phyloP scores from a whole-genome alignment of 2,888 invertebrate species.

The Lamproptera curius region DNA sequence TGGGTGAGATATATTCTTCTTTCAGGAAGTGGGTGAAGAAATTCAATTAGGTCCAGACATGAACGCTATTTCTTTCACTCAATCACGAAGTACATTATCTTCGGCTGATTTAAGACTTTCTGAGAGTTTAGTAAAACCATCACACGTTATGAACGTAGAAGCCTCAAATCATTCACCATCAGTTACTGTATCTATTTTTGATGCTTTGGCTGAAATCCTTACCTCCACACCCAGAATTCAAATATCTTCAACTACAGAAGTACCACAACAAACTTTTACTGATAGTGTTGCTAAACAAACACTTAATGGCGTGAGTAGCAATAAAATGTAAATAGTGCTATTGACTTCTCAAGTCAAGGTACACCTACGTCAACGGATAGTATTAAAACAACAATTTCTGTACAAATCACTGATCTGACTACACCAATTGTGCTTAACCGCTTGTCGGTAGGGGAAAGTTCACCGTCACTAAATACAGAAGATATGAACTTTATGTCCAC shows the following conservation, averaged over 20 bases:
- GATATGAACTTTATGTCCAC: constrained; percentile 46
- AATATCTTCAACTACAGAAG: constrained; percentile 61
- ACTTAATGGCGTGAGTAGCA: constrained; percentile 75
- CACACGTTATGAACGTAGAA: constrained; percentile 75
- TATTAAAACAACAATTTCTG: constrained; percentile 66
- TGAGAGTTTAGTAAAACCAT: constrained; percentile 67
- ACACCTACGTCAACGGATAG: constrained; percentile 48
- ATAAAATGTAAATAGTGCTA: constrained; percentile 70
- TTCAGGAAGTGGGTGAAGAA: constrained; percentile 78
- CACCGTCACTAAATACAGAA: constrained; percentile 57
- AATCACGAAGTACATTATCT: constrained; percentile 67
- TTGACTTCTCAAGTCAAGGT: constrained; percentile 52
- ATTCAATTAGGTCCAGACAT: constrained; percentile 72
- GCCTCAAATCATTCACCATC: constrained; percentile 76
- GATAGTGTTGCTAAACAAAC: constrained; percentile 60
- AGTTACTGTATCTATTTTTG: constrained; percentile 78
- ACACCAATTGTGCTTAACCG: constrained; percentile 72
- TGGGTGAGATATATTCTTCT: constrained; percentile 77
- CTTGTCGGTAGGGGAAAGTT: constrained; percentile 61
- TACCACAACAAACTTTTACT: constrained; percentile 52
- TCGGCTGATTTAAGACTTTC: constrained; percentile 71
- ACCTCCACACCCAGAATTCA: constrained; percentile 69
- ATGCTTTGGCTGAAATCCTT: constrained; percentile 78
- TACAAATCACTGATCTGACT: constrained; percentile 66
- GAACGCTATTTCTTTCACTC: constrained; percentile 72